Evolutionary conservation across 37 sponge, comb jelly and placozoan species (phyloP).

Genomic region (Crambe crambe): DNA sequence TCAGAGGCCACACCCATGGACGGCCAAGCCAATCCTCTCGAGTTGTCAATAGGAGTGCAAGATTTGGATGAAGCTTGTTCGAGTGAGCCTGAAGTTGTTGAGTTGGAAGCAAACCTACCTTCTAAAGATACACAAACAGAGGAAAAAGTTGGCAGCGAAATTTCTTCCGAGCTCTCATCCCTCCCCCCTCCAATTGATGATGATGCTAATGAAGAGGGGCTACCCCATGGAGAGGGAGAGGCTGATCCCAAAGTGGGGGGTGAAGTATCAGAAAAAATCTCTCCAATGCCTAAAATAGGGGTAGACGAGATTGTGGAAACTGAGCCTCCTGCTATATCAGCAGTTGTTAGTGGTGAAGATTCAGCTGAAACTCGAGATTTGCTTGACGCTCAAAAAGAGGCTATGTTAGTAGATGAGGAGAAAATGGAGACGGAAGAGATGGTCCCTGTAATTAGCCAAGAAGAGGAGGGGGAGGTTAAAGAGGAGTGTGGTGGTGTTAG

Average conservation of each 20-base stretch:
- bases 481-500: not conserved
- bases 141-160: not conserved
- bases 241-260: not conserved
- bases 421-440: not conserved
- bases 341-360: not conserved
- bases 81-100: not conserved
- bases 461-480: not conserved
- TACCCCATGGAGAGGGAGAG: not conserved
- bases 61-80: not conserved
- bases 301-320: not conserved
- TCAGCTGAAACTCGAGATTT: not conserved
- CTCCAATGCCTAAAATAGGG: not conserved
- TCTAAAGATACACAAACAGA: not conserved
- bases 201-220: constrained; percentile 9
- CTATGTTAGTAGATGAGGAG: not conserved
- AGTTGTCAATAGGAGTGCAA: too few relatives aligned
- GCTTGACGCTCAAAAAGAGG: not conserved
- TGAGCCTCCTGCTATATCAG: not conserved
- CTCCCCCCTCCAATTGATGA: constrained; percentile 1
- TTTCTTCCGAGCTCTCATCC: constrained; percentile 1
- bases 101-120: not conserved
- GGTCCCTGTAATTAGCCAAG: not conserved
- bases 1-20: constrained; percentile 4
- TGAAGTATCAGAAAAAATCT: not conserved
- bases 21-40: constrained; percentile 1